Evolutionary conservation across 2,113 vertebrate genomes (phyloP).

Genomic region (Electrona antarctica): DNA sequence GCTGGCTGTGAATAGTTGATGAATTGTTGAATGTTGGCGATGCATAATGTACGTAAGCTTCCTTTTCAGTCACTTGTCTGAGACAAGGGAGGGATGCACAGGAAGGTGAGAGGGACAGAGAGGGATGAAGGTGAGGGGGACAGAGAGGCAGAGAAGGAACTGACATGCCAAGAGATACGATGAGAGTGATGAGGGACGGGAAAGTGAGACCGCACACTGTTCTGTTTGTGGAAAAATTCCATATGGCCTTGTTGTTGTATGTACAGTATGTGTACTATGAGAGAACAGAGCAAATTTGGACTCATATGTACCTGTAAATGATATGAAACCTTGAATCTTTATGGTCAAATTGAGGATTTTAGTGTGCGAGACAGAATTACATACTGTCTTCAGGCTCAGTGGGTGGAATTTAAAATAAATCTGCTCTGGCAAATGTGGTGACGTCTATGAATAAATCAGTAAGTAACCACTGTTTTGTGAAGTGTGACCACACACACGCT

Average conservation of each 20-base stretch:
- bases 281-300: no score
- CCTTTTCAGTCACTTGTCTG: slow-evolving; percentile 14
- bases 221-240: no score
- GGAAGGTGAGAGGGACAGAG: no score
- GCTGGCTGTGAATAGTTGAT: slow-evolving; percentile 47
- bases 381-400: not conserved
- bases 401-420: not conserved
- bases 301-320: no score
- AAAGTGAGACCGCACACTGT: no score
- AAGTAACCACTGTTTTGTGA: not conserved
- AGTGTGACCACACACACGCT: not conserved
- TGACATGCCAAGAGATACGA: not conserved
- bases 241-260: no score
- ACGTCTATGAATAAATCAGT: not conserved
- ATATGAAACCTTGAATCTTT: no score
- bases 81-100: no score
- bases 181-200: not conserved
- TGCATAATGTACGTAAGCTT: slow-evolving; percentile 29
- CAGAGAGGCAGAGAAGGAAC: no score
- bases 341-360: no score
- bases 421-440: not conserved
- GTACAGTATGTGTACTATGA: no score
- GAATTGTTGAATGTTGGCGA: slow-evolving; percentile 32
- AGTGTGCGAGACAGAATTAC: not conserved
- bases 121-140: no score